Evolutionary conservation across 2,888 invertebrate species (phyloP).

Genomic region (Pollenia labialis): DNA sequence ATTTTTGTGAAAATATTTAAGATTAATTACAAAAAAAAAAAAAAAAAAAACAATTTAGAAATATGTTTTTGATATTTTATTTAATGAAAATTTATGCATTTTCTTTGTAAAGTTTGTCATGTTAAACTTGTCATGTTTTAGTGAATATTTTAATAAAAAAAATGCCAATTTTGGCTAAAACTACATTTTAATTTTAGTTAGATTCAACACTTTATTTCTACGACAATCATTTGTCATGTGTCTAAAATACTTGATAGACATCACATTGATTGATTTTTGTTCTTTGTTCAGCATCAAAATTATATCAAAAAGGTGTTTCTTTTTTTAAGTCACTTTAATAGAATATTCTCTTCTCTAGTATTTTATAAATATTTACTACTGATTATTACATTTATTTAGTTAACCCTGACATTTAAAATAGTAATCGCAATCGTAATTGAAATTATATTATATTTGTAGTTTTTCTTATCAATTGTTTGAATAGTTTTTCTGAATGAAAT

Average conservation of each 20-base stretch:
- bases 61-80: background rate
- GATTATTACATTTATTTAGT: slow-evolving; percentile 31
- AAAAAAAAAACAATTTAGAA: slow-evolving; percentile 28
- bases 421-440: slow-evolving; percentile 8
- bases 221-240: slow-evolving; percentile 69
- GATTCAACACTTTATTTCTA: slow-evolving; percentile 66
- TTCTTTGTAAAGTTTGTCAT: slow-evolving; percentile 62
- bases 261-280: slow-evolving; percentile 45
- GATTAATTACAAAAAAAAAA: slow-evolving; percentile 49
- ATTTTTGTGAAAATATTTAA: slow-evolving; percentile 10
- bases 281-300: background rate
- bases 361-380: background rate
- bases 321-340: slow-evolving; percentile 11
- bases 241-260: slow-evolving; percentile 59
- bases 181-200: slow-evolving; percentile 66
- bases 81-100: slow-evolving; percentile 27
- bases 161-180: slow-evolving; percentile 61
- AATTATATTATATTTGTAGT: slow-evolving; percentile 55
- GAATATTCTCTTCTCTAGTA: slow-evolving; percentile 18
- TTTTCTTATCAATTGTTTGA: slow-evolving; percentile 63
- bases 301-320: slow-evolving; percentile 20
- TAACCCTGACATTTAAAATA: slow-evolving; percentile 69
- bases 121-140: slow-evolving; percentile 66
- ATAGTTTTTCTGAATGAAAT: slow-evolving; percentile 68
- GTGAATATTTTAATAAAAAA: background rate